Conservation (phyloP, 2,888 invertebrate species). For the Phanerotoma sp. region DNA sequence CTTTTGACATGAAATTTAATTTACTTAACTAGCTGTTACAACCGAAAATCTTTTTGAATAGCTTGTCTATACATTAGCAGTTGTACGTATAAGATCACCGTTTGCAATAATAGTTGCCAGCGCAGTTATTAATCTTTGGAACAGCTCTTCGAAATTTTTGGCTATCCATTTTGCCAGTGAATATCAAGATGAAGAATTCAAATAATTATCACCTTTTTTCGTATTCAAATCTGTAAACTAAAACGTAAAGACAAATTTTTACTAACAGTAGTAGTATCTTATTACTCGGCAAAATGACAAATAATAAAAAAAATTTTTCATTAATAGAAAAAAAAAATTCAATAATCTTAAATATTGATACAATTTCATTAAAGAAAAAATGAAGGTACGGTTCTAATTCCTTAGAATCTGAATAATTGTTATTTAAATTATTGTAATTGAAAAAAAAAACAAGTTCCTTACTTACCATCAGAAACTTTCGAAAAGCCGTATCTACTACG, state of each 20-base stretch:
- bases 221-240: neutral
- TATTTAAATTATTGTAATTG: no score
- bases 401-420: no score
- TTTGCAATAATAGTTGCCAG: neutral
- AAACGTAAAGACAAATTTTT: no score
- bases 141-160: neutral
- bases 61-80: constrained; percentile 21
- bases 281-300: no score
- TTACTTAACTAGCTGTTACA: constrained; percentile 18
- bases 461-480: neutral
- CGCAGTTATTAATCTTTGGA: neutral
- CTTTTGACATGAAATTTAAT: neutral
- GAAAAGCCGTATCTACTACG: neutral
- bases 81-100: constrained; percentile 13
- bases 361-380: no score
- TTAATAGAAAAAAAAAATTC: no score
- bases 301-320: no score
- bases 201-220: neutral
- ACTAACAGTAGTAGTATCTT: no score
- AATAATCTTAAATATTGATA: no score
- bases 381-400: no score
- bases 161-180: neutral
- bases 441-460: no score
- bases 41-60: constrained; percentile 10
- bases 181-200: neutral